Evolutionary conservation across 1,140 invertebrate genomes (phyloP).

Genomic region (Drosophila rufa): DNA sequence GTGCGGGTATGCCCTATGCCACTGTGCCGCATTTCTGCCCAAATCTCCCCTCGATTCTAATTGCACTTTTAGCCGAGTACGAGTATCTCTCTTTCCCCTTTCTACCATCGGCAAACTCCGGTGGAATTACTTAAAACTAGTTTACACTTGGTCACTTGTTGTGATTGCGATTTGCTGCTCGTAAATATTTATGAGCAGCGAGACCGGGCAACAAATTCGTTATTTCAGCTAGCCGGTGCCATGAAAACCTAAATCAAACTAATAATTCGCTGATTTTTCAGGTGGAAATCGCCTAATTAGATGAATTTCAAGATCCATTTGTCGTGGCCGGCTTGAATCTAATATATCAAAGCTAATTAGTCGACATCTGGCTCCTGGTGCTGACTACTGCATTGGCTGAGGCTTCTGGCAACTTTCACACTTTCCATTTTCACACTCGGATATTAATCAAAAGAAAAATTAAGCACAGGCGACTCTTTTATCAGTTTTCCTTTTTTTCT

Average conservation of each 20-base stretch:
- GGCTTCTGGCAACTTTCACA: constrained; percentile 68
- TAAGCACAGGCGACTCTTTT: constrained; percentile 33
- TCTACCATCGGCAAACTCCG: background rate
- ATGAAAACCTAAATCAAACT: constrained; percentile 64
- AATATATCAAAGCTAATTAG: constrained; percentile 79
- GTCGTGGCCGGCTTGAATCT: constrained; percentile 29
- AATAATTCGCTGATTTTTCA: constrained; percentile 72
- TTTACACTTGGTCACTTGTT: constrained; percentile 55
- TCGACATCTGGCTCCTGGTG: constrained; percentile 44
- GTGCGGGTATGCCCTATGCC: constrained; percentile 68
- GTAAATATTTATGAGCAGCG: constrained; percentile 72
- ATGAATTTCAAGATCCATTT: constrained; percentile 71
- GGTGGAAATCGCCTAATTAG: constrained; percentile 72
- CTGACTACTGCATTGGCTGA: constrained; percentile 16
- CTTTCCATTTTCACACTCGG: constrained; percentile 76
- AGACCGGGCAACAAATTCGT: constrained; percentile 36
- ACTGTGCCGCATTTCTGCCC: constrained; percentile 11
- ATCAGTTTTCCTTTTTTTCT: constrained; percentile 13
- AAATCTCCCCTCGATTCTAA: constrained; percentile 50
- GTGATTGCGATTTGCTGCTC: constrained; percentile 52
- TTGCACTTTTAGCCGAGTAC: constrained; percentile 55
- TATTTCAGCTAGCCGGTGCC: constrained; percentile 32
- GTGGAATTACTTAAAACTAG: constrained; percentile 56
- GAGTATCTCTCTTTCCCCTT: constrained; percentile 15
- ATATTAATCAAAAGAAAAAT: constrained; percentile 71